These are phyloP conservation scores for Pipra filicauda DNA, from an alignment of 2,113 vertebrate genomes.

Conservation along the genomic window DNA sequence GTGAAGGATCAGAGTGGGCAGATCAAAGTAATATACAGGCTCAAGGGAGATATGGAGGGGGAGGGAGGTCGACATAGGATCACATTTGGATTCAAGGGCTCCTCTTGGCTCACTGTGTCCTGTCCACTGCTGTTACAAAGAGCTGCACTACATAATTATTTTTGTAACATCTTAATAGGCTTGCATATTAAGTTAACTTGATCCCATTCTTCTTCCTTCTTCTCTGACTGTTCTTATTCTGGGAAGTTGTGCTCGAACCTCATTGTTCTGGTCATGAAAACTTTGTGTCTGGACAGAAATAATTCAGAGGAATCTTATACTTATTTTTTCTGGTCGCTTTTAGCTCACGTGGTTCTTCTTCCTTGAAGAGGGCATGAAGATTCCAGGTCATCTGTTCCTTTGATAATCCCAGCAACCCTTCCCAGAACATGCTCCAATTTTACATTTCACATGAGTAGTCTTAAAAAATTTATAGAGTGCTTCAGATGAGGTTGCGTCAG, in stretches of 20 bases:
- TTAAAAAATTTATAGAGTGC: background rate
- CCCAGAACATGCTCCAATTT: background rate
- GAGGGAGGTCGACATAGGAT: background rate
- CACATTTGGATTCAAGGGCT: constrained; percentile 21
- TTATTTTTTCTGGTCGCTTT: background rate
- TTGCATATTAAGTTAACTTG: constrained; percentile 32
- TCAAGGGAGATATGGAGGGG: constrained; percentile 22
- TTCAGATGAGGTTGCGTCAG: background rate
- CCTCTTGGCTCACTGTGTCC: background rate
- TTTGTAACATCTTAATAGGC: background rate
- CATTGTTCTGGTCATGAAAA: background rate
- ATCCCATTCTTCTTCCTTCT: background rate
- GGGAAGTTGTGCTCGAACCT: background rate
- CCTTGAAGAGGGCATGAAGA: background rate
- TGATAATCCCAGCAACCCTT: background rate
- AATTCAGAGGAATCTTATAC: background rate
- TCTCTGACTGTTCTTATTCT: background rate
- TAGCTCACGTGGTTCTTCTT: background rate
- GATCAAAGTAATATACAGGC: constrained; percentile 35
- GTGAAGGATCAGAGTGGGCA: constrained; percentile 50
- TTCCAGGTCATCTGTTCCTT: background rate
- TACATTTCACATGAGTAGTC: background rate
- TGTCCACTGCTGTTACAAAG: background rate
- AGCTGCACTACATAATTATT: background rate
- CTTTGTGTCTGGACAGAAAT: background rate